Evolutionary conservation across 1,140 invertebrate species (phyloP), one percentile per base, ranked within the genome.

Genomic region (Choristoneura fumiferana): DNA sequence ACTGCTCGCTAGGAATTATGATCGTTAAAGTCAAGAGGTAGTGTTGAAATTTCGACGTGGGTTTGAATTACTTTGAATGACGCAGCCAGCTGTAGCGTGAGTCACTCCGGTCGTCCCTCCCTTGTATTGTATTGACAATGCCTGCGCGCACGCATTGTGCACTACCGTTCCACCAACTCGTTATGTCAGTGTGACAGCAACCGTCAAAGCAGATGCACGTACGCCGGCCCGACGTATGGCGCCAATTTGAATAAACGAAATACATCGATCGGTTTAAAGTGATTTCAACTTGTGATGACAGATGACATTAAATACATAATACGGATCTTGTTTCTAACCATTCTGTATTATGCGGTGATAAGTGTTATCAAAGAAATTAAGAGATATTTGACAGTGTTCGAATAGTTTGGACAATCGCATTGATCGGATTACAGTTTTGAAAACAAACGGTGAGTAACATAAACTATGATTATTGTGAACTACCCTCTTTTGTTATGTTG

Each of bases 1-100:
- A 39, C 36, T 22, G 18, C 1, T n/a, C 17, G 18, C 18, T 29
- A 8, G 9, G 12, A 54, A 22, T 59, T 33, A 40, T 36, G 18
- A n/a, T 18, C 62, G 63, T 59, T 71, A 69, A 17, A 0, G 12
- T 62, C 37, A 63, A 37, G 64, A 40, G 8, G 58, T 65, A 71
- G 39, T 54, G 54, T 37, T 53, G 64, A 64, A 55, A 61, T 62
- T 39, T 36, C 59, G 35, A 18, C 39, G 29, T 49, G 53, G 40
- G 33, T 14, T 18, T 43, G 65, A 78, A n/a, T n/a, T n/a, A n/a
- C n/a, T 29, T 29, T 81, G 73, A 81, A 85, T 85, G 82, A 85
- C 78, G 76, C 74, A 71, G 79, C 70, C 73, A 70, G 71, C 72
- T 75, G 69, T 60, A 63, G 55, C 77, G 76, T 85, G 82, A 85